Evolutionary conservation across 2,797 vertebrate genomes (phyloP), one percentile per base, ranked within the genome.

Genomic region (Triplophysa bombifrons): DNA sequence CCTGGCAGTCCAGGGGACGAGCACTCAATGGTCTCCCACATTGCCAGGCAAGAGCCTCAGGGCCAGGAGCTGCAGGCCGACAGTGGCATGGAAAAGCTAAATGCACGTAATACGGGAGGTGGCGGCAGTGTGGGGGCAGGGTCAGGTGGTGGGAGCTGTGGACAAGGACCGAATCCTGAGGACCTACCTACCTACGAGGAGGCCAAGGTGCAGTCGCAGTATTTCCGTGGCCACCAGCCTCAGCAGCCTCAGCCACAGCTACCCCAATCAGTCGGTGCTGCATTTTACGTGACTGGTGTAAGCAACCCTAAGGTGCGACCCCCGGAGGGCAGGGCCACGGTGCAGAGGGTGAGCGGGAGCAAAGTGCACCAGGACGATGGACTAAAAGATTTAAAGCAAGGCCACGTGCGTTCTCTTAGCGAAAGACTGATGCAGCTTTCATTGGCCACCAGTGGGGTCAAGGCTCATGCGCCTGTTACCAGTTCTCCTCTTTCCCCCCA

Each of bases 341-440:
- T 98, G 58, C 98, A 99, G 91, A 89, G 97, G 8, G 94, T 96
- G 25, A 96, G 94, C 53, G 94, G 94, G 0, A 95, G 95, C 2
- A 97, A 96, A 86, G 96, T 98, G 80, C 98, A 96, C 89, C 97
- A 99, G 89, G 98, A 99, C 55, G 98, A 99, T 67, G 98, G 97
- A 51, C 94, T 99, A 3, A 96, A 96, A 91, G 98, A 99, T 89
- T 94, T 99, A 60, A 99, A 99, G 90, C 98, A 99, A 86, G 98
- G 98, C 25, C 98, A 99, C 1, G 98, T 99, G 19, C 94, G 98
- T 17, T 98, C 98, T 4, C 92, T 99, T 83, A 98, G 97, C 0
- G 98, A 99, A 90, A 88, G 98, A 61, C 93, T 99, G 48, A 99
- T 99, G 98, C 98, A 99, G 90, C 94, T 99, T 80, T 99, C 98